phyloP scores from a whole-genome alignment of 2,888 invertebrate genomes.

The Schizotus pectinicornis region DNA sequence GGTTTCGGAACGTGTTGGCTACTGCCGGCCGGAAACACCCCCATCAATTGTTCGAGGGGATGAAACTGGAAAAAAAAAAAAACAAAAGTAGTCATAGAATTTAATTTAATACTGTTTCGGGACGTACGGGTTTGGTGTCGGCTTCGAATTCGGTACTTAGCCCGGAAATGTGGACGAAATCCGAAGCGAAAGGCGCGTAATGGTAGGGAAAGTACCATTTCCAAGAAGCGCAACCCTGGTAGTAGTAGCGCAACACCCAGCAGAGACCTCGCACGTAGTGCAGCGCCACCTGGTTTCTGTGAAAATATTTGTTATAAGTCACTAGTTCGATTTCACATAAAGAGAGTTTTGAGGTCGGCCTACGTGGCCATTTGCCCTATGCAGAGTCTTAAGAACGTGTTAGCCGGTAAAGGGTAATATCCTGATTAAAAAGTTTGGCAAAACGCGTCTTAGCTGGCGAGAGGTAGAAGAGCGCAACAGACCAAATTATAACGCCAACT shows the following conservation, averaged over 20 bases:
- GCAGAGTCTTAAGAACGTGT: no score
- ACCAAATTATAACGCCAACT: no score
- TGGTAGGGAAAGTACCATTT: conserved; percentile 99
- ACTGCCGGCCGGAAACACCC: conserved; percentile 98
- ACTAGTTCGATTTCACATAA: no score
- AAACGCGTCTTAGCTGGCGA: no score
- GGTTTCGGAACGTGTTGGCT: conserved; percentile 90
- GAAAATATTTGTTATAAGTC: conserved; percentile 33
- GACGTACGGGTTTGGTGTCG: conserved; percentile 83
- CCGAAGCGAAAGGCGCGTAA: conserved; percentile 99
- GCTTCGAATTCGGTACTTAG: conserved; percentile 87
- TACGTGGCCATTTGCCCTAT: no score
- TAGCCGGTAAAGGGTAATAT: no score
- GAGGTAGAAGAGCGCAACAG: no score
- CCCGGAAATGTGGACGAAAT: conserved; percentile 91
- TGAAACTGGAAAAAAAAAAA: conserved; percentile 72
- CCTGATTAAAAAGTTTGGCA: no score
- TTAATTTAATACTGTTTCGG: conserved; percentile 42
- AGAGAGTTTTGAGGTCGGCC: no score
- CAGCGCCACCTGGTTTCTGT: conserved; percentile 82
- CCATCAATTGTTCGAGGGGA: conserved; percentile 98
- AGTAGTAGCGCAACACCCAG: conserved; percentile 98
- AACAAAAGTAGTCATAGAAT: neutral
- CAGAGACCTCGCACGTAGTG: conserved; percentile 96
- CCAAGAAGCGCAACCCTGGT: conserved; percentile 99